Percentiles rank a stretch among this genome's conserved stretches.
Evolutionary conservation across 2,797 vertebrate genomes (phyloP).

Genomic region (Sebastes nivosus): DNA sequence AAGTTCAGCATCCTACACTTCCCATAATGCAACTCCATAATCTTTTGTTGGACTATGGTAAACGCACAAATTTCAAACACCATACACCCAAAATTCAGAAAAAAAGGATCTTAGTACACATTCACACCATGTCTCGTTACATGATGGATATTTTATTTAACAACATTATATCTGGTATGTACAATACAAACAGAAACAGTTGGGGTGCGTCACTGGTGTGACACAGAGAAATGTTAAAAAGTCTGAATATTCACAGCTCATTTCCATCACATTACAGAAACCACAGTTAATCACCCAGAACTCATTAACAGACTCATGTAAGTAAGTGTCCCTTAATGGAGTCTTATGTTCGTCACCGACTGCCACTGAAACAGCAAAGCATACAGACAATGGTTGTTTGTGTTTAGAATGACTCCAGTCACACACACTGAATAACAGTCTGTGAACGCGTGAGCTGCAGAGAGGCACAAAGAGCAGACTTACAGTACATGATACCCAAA

Average conservation of each 20-base stretch:
- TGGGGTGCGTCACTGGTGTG: constrained; percentile 18
- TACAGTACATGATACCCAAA: constrained; percentile 9
- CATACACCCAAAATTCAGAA: neutral
- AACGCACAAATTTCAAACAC: neutral
- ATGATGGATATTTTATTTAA: constrained; percentile 66
- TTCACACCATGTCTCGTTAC: neutral
- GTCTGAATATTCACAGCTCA: neutral
- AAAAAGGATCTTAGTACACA: neutral
- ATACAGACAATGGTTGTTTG: neutral
- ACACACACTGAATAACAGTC: constrained; percentile 7
- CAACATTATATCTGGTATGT: constrained; percentile 49
- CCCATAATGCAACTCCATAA: neutral
- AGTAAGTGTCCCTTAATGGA: neutral
- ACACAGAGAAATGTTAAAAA: constrained; percentile 26
- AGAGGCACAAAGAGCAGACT: constrained; percentile 39
- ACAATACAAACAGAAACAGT: constrained; percentile 49
- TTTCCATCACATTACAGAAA: neutral
- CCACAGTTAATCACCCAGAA: neutral
- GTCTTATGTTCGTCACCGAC: neutral
- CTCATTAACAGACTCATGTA: neutral
- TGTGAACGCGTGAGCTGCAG: constrained; percentile 9
- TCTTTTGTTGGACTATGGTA: neutral
- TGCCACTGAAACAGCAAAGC: neutral
- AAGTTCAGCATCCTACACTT: neutral
- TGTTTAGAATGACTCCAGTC: neutral